These are phyloP conservation scores for Achlya flavicornis DNA, from an alignment of 2,888 invertebrate genomes.

Conservation along the genomic window DNA sequence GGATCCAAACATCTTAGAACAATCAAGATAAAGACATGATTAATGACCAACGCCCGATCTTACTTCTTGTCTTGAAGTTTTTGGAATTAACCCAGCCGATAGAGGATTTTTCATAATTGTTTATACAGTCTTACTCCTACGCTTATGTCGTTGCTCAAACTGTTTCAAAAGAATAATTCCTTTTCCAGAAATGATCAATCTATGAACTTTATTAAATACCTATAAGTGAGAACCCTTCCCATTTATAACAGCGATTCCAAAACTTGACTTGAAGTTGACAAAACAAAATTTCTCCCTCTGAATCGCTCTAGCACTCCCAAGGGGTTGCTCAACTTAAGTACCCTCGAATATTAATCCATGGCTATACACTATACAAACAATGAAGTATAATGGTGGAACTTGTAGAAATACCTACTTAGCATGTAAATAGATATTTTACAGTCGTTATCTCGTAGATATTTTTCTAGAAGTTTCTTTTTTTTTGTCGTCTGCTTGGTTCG, in stretches of 20 bases:
- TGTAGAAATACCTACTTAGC: too few species aligned
- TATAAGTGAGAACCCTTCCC: not conserved
- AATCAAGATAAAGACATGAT: slow-evolving; percentile 60
- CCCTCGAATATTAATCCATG: not conserved
- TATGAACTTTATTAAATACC: too few species aligned
- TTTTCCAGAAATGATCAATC: not conserved
- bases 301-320: not conserved
- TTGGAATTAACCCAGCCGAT: slow-evolving; percentile 44
- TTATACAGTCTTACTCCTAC: slow-evolving; percentile 9
- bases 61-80: slow-evolving; percentile 49
- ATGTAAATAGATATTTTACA: too few species aligned
- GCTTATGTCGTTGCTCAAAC: slow-evolving; percentile 12
- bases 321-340: not conserved
- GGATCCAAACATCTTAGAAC: slow-evolving; percentile 42
- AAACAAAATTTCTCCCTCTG: not conserved
- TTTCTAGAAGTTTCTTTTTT: too few species aligned
- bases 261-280: not conserved
- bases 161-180: slow-evolving; percentile 16
- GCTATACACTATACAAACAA: not conserved
- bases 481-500: too few species aligned
- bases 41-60: slow-evolving; percentile 50
- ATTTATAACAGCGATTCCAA: not conserved
- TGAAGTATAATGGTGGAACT: not conserved
- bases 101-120: slow-evolving; percentile 41
- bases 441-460: too few species aligned